A percentile compares a stretch with the other conserved stretches of the same genome.
Evolutionary conservation across 2,888 invertebrate species (phyloP).

Genomic region (Achlya flavicornis): DNA sequence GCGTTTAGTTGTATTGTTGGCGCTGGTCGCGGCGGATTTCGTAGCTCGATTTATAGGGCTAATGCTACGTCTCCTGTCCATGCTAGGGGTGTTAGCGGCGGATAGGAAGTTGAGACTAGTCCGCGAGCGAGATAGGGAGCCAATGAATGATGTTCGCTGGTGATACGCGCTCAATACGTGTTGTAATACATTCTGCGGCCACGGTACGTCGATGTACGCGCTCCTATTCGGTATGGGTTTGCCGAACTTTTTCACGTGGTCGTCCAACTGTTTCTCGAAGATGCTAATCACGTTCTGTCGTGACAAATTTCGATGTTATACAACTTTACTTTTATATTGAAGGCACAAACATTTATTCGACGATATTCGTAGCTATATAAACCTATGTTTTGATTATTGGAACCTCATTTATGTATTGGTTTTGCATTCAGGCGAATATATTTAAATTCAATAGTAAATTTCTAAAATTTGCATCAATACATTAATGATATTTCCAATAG

Average conservation of each 20-base stretch:
- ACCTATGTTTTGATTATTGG: not conserved
- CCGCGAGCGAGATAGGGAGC: slow-evolving; percentile 81
- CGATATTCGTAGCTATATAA: slow-evolving; percentile 12
- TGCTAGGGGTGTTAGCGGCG: slow-evolving; percentile 59
- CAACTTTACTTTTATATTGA: slow-evolving; percentile 25
- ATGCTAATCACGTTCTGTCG: slow-evolving; percentile 64
- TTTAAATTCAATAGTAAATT: not conserved
- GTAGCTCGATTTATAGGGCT: slow-evolving; percentile 56
- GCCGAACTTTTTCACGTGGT: slow-evolving; percentile 77
- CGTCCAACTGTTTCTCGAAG: slow-evolving; percentile 72
- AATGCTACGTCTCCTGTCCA: slow-evolving; percentile 62
- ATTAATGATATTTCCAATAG: not conserved
- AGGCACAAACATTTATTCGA: slow-evolving; percentile 47
- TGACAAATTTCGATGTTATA: slow-evolving; percentile 36
- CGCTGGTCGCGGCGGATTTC: slow-evolving; percentile 59
- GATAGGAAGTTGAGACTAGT: slow-evolving; percentile 78
- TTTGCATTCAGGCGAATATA: not conserved
- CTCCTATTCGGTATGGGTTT: slow-evolving; percentile 61
- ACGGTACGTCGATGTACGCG: slow-evolving; percentile 64
- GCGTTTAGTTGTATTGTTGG: slow-evolving; percentile 56
- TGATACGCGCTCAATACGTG: slow-evolving; percentile 69
- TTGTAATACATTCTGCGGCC: slow-evolving; percentile 76
- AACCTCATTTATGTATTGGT: slow-evolving; percentile 1
- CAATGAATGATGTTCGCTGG: slow-evolving; percentile 77
- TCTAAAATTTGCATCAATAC: not conserved